phyloP scores from a whole-genome alignment of 2,797 vertebrate species.

The Cryptoprocta ferox region DNA sequence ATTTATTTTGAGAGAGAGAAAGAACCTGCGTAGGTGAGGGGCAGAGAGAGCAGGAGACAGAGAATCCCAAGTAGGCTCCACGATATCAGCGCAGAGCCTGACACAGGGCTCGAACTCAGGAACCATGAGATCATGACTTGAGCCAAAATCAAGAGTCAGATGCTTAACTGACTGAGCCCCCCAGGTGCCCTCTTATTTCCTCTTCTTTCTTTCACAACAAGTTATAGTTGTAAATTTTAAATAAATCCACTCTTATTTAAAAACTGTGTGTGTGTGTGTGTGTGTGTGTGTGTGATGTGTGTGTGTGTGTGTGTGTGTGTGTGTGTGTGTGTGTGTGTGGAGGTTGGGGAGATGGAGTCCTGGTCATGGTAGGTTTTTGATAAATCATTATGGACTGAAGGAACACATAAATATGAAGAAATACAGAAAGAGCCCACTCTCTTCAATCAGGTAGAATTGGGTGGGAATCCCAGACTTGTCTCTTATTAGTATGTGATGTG shows the following conservation, averaged over 20 bases:
- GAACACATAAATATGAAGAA: not conserved
- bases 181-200: not conserved
- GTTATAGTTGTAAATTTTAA: not conserved
- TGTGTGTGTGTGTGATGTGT: not conserved
- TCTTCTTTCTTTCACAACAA: not conserved
- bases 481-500: not conserved
- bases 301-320: not conserved
- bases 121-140: too few species aligned
- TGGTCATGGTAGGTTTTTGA: not conserved
- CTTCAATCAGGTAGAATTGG: not conserved
- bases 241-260: not conserved
- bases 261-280: not conserved
- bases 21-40: too few species aligned
- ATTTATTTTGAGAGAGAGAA: too few species aligned
- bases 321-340: not conserved
- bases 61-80: too few species aligned
- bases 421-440: not conserved
- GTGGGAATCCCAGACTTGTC: not conserved
- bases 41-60: too few species aligned
- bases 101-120: too few species aligned
- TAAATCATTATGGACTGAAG: not conserved
- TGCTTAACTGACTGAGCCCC: too few species aligned
- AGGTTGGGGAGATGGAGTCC: not conserved
- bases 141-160: too few species aligned
- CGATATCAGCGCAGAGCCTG: too few species aligned